Evolutionary conservation across 2,113 vertebrate genomes (phyloP).

Genomic region (Herpetotheres cachinnans): DNA sequence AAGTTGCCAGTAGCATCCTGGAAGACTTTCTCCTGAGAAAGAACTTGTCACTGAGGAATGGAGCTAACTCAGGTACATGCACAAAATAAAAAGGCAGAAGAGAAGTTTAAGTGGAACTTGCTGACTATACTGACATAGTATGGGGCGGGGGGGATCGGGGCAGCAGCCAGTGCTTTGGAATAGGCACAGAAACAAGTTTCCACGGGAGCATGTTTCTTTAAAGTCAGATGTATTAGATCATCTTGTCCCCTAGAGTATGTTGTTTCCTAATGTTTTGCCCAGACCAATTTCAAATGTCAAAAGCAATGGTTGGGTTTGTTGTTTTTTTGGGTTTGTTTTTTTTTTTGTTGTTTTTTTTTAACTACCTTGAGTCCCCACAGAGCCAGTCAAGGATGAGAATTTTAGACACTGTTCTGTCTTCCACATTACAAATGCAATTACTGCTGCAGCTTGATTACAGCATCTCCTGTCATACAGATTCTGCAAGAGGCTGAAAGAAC

Average conservation of each 20-base stretch:
- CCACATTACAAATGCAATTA: slow-evolving; percentile 14
- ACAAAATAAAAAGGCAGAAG: background rate
- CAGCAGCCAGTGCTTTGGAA: background rate
- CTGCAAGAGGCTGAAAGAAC: background rate
- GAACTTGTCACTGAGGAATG: background rate
- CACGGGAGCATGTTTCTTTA: background rate
- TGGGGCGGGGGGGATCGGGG: fast-evolving
- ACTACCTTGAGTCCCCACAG: background rate
- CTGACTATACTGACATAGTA: background rate
- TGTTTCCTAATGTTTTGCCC: slow-evolving; percentile 50
- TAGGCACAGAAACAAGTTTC: background rate
- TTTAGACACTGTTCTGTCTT: background rate
- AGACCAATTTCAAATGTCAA: slow-evolving; percentile 35
- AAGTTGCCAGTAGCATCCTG: background rate
- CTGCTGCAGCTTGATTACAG: background rate
- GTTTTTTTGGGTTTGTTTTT: too few relatives aligned
- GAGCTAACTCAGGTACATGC: background rate
- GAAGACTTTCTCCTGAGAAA: background rate
- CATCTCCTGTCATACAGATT: background rate
- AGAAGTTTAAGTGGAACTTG: background rate
- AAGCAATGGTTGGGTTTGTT: background rate
- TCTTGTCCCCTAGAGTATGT: background rate
- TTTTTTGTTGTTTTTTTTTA: background rate
- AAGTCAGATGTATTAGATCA: slow-evolving; percentile 44
- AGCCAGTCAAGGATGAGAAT: background rate